Base-by-base conservation (phyloP, 2,888 invertebrate genomes). In the Pinctada fucata region DNA sequence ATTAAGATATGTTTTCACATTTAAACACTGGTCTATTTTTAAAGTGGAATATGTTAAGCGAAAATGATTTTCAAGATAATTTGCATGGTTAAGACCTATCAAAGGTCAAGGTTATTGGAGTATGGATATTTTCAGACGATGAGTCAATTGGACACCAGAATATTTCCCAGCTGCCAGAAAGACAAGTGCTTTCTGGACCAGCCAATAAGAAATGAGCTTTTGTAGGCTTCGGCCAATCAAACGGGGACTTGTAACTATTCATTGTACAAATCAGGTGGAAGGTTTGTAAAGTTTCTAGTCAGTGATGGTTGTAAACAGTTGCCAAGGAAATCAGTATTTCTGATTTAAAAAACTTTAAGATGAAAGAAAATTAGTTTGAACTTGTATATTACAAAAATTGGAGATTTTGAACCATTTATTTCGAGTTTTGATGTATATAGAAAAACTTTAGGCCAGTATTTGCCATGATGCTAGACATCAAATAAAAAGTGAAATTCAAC, bases 161-260 rank as follows among this genome's bases (percentile, higher is more conserved):
- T 66, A 31, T 50, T 66, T 52, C 49, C 67, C 73, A 48, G 79
- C 82, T 79, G 82, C 76, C 72, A 82, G 82, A 82, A 82, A 82
- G 82, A 78, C 72, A 72, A 79, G 76, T 75, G 72, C 82, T 82
- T 82, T 82, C 82, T 82, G 77, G 72, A 69, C 74, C 82, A 79
- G 82, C 78, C 72, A 63, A 72, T 72, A 50, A 72, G 63, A 63
- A 68, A 3, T 68, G 68, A 63, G 63, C 31, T 63, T 72, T 31
- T 31, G 31, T 31, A 31, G 72, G 72, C 72, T 72, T 72, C 48
- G 72, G 72, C 72, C 72, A 72, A 72, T 72, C 63, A 72, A 10
- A 45, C 31, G 51, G 10, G 63, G 52, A 63, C 63, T 72, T 72
- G 72, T 63, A 72, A 48, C 72, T 64, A 48, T 63, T 47, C 47